Conservation (phyloP, 2,113 vertebrate species). For the Setophaga kirtlandii region DNA sequence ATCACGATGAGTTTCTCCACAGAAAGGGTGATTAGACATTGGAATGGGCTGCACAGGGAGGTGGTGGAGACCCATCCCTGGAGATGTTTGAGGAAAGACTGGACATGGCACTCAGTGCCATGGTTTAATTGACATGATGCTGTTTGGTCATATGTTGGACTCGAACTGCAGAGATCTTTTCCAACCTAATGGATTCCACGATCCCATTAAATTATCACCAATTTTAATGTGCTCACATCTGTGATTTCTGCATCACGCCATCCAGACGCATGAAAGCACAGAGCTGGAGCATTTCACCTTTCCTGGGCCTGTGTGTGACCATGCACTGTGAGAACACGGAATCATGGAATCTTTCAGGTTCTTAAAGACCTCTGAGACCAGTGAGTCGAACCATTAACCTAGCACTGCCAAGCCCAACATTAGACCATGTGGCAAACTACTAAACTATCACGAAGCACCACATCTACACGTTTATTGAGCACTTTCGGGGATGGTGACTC, state of each 20-base stretch:
- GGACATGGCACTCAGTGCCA: fast-evolving
- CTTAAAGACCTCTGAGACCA: not conserved
- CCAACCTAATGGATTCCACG: not conserved
- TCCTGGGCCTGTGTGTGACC: fast-evolving
- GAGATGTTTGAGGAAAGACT: not conserved
- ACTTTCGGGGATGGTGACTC: not conserved
- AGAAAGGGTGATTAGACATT: not conserved
- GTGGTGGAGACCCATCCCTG: no score
- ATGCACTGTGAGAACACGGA: fast-evolving
- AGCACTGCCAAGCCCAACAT: not conserved
- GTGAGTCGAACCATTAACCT: not conserved
- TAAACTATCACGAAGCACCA: not conserved
- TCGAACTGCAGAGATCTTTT: fast-evolving
- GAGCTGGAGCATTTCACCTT: not conserved
- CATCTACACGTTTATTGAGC: not conserved
- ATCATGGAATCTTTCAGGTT: not conserved
- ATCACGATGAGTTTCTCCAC: not conserved
- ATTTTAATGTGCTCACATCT: fast-evolving
- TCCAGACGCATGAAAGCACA: fast-evolving
- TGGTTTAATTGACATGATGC: not conserved
- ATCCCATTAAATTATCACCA: not conserved
- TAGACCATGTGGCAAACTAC: not conserved
- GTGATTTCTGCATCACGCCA: fast-evolving
- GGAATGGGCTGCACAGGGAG: not conserved
- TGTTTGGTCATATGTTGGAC: not conserved